phyloP scores from a whole-genome alignment of 2,113 vertebrate genomes.

The Tetrax tetrax region DNA sequence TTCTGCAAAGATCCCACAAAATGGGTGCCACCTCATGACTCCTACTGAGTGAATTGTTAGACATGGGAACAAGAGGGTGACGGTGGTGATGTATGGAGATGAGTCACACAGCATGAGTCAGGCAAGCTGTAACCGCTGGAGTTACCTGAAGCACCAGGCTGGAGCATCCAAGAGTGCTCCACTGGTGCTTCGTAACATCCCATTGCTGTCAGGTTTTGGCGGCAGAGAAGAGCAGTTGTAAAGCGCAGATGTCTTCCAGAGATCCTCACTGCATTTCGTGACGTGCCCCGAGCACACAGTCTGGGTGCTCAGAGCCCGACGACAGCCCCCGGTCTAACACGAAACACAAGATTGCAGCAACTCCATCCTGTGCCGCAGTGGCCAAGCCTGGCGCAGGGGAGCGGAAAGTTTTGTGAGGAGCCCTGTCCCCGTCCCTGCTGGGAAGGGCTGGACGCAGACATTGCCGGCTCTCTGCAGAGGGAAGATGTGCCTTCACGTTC shows the following conservation, averaged over 20 bases:
- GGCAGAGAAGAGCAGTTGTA: background rate
- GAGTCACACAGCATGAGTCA: background rate
- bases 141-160: background rate
- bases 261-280: background rate
- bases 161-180: background rate
- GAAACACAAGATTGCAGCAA: background rate
- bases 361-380: accelerated
- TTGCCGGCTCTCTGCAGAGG: accelerated
- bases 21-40: background rate
- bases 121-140: background rate
- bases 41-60: background rate
- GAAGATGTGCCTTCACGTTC: background rate
- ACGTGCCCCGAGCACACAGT: background rate
- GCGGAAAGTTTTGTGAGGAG: background rate
- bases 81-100: background rate
- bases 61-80: background rate
- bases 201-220: background rate
- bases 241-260: background rate
- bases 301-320: background rate
- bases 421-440: accelerated
- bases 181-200: background rate
- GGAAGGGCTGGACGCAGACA: background rate
- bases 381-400: no score
- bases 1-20: background rate
- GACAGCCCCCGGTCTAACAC: background rate